Evolutionary conservation across 2,797 vertebrate species (phyloP), one percentile per base, ranked within the genome.

Genomic region (Notolabrus celidotus): DNA sequence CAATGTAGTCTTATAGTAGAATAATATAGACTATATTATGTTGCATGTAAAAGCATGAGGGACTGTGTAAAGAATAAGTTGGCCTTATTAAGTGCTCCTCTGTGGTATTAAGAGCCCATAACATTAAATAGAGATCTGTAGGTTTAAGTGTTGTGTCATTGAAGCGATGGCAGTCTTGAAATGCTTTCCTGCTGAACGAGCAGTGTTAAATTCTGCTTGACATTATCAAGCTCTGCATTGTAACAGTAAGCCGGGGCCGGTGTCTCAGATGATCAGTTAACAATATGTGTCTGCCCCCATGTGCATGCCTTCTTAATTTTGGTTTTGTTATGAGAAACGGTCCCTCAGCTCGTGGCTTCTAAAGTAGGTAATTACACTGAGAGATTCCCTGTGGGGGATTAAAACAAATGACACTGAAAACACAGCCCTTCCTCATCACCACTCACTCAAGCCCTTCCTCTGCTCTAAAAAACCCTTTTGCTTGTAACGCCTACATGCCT

Each of bases 281-380:
- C 79, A 54, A 51, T 46, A 74, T 54, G 77, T 42, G 79, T 67
- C 52, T 53, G 49, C 65, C 58, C 70, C 50, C 34, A 25, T 56
- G 54, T 71, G 59, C 69, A 54, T 58, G 75, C 66, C 71, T 67
- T 82, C 68, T 80, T 84, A 57, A 83, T 85, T 90, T 88, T 67
- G 75, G 51, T 79, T 88, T 83, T 75, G 86, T 89, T 84, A 81
- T 88, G 79, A 89, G 85, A 89, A 91, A 83, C 45, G 16, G 60
- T 72, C 83, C 82, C 86, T 65, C 25, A 49, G 70, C 84, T 80
- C 74, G 8, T 7, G 70, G 81, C 84, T 85, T 87, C 86, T 82
- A 86, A 84, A 86, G 86, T 77, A 88, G 83, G 88, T 91, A 91
- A 94, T 92, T 92, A 91, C 85, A 86, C 80, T n/a, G 75, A 73